Evolutionary conservation across 2,113 vertebrate genomes (phyloP), one percentile per base, ranked within the genome.

Genomic region (Herpailurus yagouaroundi): DNA sequence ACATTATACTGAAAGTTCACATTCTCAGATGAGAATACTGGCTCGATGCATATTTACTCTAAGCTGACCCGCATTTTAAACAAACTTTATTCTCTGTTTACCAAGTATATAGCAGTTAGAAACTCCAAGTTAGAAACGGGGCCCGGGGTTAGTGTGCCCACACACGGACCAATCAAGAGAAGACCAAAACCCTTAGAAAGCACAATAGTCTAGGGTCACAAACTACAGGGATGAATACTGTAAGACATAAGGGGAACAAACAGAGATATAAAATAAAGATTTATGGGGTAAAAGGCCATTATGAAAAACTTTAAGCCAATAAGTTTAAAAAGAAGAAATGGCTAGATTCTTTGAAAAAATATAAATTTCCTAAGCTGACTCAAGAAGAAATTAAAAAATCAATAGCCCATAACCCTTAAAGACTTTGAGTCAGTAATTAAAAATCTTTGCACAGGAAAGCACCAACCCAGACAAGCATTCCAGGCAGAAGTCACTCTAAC

Each of bases 361-460:
- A 88, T 18, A 82, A 89, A 87, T 82, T 91, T 73, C 16, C 31
- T 86, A 97, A 91, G 69, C 23, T 93, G 45, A 95, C 45, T 90
- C 33, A 64, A 82, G 27, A 82, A 94, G 14, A 91, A 45, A 93
- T 80, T 21, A 92, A 77, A 63, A 80, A 82, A 84, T 83, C 25
- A 89, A 86, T 6, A 92, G 6, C 19, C 27, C 8, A 15, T 45
- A 94, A 83, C n/a, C 12, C 52, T 83, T 73, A 82, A 96, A 83
- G 45, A 93, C 55, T 95, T 10, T 71, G 36, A 83, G 88, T 83
- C 33, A 82, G 45, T 97, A 86, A 86, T 77, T 73, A 87, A 94
- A 68, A 81, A 83, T 82, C 31, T 87, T 50, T 83, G 50, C 74
- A 93, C 25, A 93, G 76, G 31, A 71, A 88, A 80, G n/a, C 81